Base-by-base conservation (phyloP, 2,113 vertebrate species). In the Mesembrinibis cayennensis region DNA sequence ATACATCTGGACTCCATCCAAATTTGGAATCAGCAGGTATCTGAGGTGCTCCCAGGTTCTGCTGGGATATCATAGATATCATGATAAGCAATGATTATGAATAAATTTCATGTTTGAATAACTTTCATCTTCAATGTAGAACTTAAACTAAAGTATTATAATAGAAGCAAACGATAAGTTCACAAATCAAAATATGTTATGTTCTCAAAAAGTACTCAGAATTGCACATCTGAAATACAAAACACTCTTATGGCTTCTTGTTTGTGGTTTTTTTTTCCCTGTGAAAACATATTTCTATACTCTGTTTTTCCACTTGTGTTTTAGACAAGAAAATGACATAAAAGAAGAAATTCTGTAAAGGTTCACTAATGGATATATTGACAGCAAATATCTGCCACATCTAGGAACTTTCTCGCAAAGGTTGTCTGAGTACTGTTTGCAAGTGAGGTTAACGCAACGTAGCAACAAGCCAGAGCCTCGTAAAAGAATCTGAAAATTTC, bases 391-490 rank as follows among this genome's bases (percentile, higher is more conserved):
- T 32, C 38, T 53, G 9, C 15, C 27, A 38, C 34, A 34, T 34
- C 50, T 32, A 50, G 36, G 38, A 74, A 61, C 12, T 40, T 59
- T 20, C 34, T 81, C 13, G 11, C 5, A 67, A 58, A 49, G 9
- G 3, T 49, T 82, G 6, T 53, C 23, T 40, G 21, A 82, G 16
- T 44, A 50, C 8, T 49, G 13, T 62, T 70, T 56, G 10, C 12
- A 76, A 71, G 6, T 15, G 7, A 55, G 12, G 9, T 3, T 87
- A 79, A 94, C 79, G 32, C 13, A 74, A 40, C 10, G 19, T 0
- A 70, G 42, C 0, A 5, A 16, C 10, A 47, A 27, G 10, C 4
- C 3, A 44, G 47, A 62, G 5, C 5, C 4, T 82, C 10, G 0
- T 30, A 65, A 74, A 89, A 59, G 3, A 59, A 50, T 65, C 13